Evolutionary conservation across 2,113 vertebrate species (phyloP).

Genomic region (Neodontobutis hainanensis): DNA sequence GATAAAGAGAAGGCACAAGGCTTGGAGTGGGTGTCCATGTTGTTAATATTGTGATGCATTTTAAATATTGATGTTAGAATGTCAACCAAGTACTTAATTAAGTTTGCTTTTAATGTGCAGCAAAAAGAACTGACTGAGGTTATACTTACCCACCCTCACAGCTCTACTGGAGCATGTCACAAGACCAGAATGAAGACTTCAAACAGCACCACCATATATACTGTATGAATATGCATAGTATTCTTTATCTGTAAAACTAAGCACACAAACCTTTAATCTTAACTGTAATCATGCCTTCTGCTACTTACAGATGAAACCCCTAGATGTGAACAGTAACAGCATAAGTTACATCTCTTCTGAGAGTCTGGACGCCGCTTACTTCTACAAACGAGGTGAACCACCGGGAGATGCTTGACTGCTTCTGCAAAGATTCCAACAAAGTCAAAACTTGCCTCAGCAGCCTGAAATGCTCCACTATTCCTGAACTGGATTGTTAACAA

Average conservation of each 20-base stretch:
- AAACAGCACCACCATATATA: too few species aligned
- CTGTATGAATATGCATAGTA: too few species aligned
- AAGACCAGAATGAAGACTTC: conserved; percentile 62
- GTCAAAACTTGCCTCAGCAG: conserved; percentile 77
- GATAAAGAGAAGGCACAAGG: conserved; percentile 71
- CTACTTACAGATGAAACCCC: conserved; percentile 74
- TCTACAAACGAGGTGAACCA: conserved; percentile 64
- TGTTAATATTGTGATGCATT: not conserved
- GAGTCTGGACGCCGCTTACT: conserved; percentile 46
- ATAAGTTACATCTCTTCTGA: conserved; percentile 56
- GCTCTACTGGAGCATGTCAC: conserved; percentile 59
- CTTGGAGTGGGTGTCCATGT: conserved; percentile 58
- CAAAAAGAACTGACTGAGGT: conserved; percentile 73
- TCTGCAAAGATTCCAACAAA: conserved; percentile 80
- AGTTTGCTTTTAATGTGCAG: conserved; percentile 35
- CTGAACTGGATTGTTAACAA: conserved; percentile 58
- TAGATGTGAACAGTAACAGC: conserved; percentile 74
- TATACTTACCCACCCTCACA: conserved; percentile 75
- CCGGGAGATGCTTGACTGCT: conserved; percentile 78
- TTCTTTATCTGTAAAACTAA: too few species aligned
- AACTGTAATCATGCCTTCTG: not conserved
- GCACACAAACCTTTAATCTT: too few species aligned
- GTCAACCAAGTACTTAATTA: too few species aligned
- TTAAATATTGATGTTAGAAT: too few species aligned
- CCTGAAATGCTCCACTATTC: conserved; percentile 76